Conservation (phyloP, 2,797 vertebrate species). For the Apogon talboti region DNA sequence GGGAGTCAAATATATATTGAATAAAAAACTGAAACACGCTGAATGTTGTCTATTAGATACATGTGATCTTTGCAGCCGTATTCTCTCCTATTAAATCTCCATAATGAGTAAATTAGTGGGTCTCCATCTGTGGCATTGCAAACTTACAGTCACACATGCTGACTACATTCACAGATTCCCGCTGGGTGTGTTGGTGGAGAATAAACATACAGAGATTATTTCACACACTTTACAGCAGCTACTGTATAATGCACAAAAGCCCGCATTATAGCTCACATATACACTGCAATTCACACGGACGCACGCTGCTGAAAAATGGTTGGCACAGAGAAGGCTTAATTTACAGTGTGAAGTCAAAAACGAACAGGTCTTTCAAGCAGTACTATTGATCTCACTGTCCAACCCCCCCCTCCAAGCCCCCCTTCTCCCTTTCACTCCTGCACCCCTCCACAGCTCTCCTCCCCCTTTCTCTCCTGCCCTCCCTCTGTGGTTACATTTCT, state of each 20-base stretch:
- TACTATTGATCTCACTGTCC: conserved; percentile 64
- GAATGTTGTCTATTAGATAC: conserved; percentile 40
- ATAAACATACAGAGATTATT: conserved; percentile 73
- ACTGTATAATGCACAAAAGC: conserved; percentile 54
- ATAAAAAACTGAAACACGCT: conserved; percentile 28
- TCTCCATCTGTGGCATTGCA: conserved; percentile 79
- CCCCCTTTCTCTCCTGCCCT: conserved; percentile 13
- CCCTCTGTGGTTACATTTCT: conserved; percentile 75
- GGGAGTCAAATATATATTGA: conserved; percentile 39
- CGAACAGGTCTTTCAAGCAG: conserved; percentile 50
- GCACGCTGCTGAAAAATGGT: conserved; percentile 52
- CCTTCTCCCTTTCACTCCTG: neutral
- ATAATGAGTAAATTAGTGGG: conserved; percentile 79
- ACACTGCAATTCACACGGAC: conserved; percentile 50
- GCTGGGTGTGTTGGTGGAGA: conserved; percentile 76
- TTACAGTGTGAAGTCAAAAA: conserved; percentile 60
- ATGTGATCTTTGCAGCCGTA: conserved; percentile 46
- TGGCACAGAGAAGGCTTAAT: conserved; percentile 58
- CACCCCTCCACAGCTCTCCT: neutral
- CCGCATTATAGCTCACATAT: conserved; percentile 43
- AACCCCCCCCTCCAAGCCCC: neutral
- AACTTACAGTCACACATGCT: conserved; percentile 75
- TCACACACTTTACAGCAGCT: conserved; percentile 57
- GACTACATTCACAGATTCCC: conserved; percentile 67
- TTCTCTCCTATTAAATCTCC: conserved; percentile 66